Percentiles rank a stretch among this genome's conserved stretches.
These are phyloP conservation scores for Stenotaenia linearis DNA, from an alignment of 2,888 invertebrate species.

Conservation along the genomic window DNA sequence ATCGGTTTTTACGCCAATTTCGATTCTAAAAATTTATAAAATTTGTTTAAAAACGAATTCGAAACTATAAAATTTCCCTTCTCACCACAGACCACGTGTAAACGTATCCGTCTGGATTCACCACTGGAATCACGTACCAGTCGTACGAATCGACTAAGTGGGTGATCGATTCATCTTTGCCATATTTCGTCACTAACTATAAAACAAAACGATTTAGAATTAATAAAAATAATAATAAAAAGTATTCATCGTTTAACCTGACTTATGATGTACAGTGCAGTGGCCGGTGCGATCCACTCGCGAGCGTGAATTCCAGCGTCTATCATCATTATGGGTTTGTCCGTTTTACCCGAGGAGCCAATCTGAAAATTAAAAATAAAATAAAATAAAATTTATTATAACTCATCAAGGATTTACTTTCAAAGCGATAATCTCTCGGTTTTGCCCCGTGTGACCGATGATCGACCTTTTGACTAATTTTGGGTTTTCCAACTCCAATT, in stretches of 20 bases:
- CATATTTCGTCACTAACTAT: slow-evolving; percentile 36
- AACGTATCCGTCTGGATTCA: slow-evolving; percentile 43
- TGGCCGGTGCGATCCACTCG: slow-evolving; percentile 38
- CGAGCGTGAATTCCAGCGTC: slow-evolving; percentile 38
- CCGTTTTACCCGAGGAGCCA: not conserved
- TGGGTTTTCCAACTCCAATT: slow-evolving; percentile 4
- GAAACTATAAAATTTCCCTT: slow-evolving; percentile 21
- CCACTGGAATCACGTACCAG: slow-evolving; percentile 41
- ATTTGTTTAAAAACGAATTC: too few species aligned
- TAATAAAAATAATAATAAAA: too few species aligned
- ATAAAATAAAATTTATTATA: not conserved
- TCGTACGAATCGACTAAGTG: slow-evolving; percentile 40
- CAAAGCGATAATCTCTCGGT: not conserved
- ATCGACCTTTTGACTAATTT: not conserved
- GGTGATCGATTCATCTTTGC: slow-evolving; percentile 37
- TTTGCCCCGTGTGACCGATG: not conserved
- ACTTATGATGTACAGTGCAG: slow-evolving; percentile 37
- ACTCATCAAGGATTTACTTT: not conserved
- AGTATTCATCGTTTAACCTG: slow-evolving; percentile 15
- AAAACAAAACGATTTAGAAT: too few species aligned
- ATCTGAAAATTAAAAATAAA: not conserved
- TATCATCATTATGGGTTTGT: slow-evolving; percentile 36
- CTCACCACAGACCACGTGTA: slow-evolving; percentile 40
- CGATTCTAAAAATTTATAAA: slow-evolving; percentile 14
- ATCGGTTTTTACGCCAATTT: slow-evolving; percentile 29